phyloP scores from a whole-genome alignment of 2,888 invertebrate genomes.

The Romanomermis culicivorax region DNA sequence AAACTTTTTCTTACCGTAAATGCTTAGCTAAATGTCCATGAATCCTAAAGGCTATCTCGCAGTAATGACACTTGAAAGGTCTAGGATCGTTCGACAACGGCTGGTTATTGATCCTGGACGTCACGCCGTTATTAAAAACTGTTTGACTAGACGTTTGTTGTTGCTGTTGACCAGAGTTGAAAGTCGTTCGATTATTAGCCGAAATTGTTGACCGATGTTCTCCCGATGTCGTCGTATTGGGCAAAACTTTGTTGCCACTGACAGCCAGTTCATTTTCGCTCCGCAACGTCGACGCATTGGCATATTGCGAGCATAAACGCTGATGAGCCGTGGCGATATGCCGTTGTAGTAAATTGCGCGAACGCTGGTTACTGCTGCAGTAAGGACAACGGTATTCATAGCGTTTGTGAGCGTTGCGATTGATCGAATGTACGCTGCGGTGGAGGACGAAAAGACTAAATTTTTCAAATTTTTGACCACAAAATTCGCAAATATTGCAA shows the following conservation, averaged over 20 bases:
- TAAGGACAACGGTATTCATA: slow-evolving; percentile 23
- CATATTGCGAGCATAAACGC: not conserved
- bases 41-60: slow-evolving; percentile 75
- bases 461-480: slow-evolving; percentile 73
- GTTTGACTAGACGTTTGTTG: not conserved
- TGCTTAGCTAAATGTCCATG: slow-evolving; percentile 93
- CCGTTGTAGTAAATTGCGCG: slow-evolving; percentile 22
- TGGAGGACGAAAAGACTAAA: slow-evolving; percentile 69
- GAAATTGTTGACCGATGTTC: not conserved
- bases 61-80: slow-evolving; percentile 84
- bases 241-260: not conserved
- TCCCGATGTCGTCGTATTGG: not conserved
- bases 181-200: too few species aligned
- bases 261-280: not conserved
- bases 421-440: slow-evolving; percentile 84
- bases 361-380: slow-evolving; percentile 22
- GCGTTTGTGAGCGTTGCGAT: slow-evolving; percentile 50
- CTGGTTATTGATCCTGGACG: too few species aligned
- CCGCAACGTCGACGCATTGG: not conserved
- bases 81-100: slow-evolving; percentile 46
- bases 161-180: not conserved
- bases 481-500: slow-evolving; percentile 46
- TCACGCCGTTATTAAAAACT: not conserved
- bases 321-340: slow-evolving; percentile 17
- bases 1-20: slow-evolving; percentile 53